Percentiles rank a stretch among this genome's conserved stretches.
These are phyloP conservation scores for Zeus faber DNA, from an alignment of 2,113 vertebrate species.

Conservation along the genomic window DNA sequence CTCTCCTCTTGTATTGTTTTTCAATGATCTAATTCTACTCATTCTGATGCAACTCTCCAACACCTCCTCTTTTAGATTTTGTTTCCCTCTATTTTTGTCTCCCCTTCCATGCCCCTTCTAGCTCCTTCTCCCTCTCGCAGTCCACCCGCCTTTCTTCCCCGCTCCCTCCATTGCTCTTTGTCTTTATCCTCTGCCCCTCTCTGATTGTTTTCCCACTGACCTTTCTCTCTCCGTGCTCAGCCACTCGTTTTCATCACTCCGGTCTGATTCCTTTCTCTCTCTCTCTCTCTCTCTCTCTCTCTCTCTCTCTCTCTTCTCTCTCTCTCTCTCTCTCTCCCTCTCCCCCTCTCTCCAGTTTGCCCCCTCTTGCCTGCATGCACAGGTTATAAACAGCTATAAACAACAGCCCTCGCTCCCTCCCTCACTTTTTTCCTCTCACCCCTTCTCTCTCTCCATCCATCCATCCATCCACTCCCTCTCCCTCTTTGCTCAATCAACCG, in stretches of 20 bases:
- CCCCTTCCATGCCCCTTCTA: too few species aligned
- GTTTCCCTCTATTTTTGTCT: too few species aligned
- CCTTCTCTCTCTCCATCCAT: slow-evolving; percentile 13
- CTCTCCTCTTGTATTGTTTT: too few species aligned
- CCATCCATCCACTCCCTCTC: slow-evolving; percentile 2
- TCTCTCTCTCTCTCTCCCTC: too few species aligned
- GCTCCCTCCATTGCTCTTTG: too few species aligned
- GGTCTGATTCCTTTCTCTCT: slow-evolving; percentile 3
- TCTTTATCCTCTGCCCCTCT: too few species aligned
- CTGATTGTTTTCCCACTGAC: accelerated
- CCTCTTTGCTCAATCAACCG: slow-evolving; percentile 12
- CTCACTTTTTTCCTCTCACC: slow-evolving; percentile 17
- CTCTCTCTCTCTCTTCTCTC: slow-evolving; percentile 1
- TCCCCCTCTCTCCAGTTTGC: slow-evolving; percentile 4
- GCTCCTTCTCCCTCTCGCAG: too few species aligned
- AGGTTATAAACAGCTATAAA: too few species aligned
- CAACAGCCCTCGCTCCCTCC: slow-evolving; percentile 11
- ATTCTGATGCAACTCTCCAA: too few species aligned
- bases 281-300: slow-evolving; percentile 16
- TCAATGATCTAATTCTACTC: too few species aligned
- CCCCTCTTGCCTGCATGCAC: slow-evolving; percentile 10
- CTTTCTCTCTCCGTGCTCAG: not conserved
- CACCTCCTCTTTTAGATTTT: too few species aligned
- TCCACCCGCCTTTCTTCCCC: too few species aligned
- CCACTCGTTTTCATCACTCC: not conserved